These are phyloP conservation scores for Octomys mimax DNA, from an alignment of 2,797 vertebrate species.

Conservation along the genomic window DNA sequence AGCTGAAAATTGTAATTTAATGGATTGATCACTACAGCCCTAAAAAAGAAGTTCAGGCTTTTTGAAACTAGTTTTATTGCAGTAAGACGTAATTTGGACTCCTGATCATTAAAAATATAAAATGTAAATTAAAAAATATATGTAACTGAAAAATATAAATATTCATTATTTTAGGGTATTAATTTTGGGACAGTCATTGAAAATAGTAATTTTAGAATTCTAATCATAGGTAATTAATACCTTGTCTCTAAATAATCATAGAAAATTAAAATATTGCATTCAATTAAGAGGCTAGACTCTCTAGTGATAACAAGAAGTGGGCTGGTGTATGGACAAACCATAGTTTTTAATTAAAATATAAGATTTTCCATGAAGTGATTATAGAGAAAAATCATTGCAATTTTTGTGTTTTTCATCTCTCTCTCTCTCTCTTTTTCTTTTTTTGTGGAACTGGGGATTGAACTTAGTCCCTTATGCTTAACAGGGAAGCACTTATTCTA, in stretches of 20 bases:
- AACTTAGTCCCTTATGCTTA: too few species aligned
- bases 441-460: too few species aligned
- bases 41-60: neutral
- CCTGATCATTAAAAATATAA: neutral
- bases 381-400: neutral
- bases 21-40: too few species aligned
- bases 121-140: neutral
- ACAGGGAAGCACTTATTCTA: too few species aligned
- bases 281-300: neutral
- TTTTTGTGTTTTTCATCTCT: neutral
- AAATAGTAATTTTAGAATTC: neutral
- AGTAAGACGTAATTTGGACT: neutral
- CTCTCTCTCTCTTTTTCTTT: too few species aligned
- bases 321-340: neutral
- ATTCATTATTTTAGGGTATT: too few species aligned
- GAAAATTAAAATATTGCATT: neutral
- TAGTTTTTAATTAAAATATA: neutral
- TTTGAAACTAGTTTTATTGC: neutral
- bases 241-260: neutral
- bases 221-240: neutral
- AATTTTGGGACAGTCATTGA: neutral
- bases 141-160: too few species aligned
- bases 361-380: neutral
- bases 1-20: too few species aligned
- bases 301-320: neutral